Evolutionary conservation across 2,113 vertebrate genomes (phyloP), one percentile per base, ranked within the genome.

Genomic region (Lontra canadensis): DNA sequence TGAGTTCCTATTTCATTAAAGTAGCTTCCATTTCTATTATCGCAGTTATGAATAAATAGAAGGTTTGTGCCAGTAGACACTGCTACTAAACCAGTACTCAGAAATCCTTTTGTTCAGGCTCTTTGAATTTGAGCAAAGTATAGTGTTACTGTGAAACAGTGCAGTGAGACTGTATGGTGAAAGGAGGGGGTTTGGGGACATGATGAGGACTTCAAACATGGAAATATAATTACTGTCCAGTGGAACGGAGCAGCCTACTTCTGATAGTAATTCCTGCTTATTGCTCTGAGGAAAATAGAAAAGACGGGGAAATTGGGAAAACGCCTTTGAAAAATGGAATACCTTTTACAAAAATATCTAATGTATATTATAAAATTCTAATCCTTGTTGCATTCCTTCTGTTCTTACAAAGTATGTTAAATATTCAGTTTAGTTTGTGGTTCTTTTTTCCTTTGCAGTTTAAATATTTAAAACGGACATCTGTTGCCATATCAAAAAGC

Each of bases 21-120:
- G 83, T 81, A 92, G 34, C 95, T 95, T 93, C 96, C 79, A 21
- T 97, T 94, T 95, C 1, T 76, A n/a, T 81, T 93, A 59, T 23
- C 95, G 26, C 90, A 29, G 34, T 93, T 95, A 96, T 57, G 74
- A 92, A 88, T 97, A 95, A 96, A 76, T 15, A 94, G 87, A 92
- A 98, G 74, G 42, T 87, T 93, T 93, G 88, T 39, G 55, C 57
- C 96, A 95, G 94, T 82, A 82, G 52, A 86, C 25, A 74, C 59
- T 57, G 61, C 71, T 96, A 42, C 29, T 88, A 63, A 93, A 14
- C 83, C 63, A 49, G 29, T 73, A n/a, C 91, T 67, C 91, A 23
- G 10, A 86, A 63, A 57, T 36, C 49, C 18, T 47, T 89, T 95
- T 47, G 47, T 90, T 94, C 14, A 15, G 57, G 49, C 55, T 91